phyloP scores from a whole-genome alignment of 2,797 vertebrate species.

The Myotis myotis region DNA sequence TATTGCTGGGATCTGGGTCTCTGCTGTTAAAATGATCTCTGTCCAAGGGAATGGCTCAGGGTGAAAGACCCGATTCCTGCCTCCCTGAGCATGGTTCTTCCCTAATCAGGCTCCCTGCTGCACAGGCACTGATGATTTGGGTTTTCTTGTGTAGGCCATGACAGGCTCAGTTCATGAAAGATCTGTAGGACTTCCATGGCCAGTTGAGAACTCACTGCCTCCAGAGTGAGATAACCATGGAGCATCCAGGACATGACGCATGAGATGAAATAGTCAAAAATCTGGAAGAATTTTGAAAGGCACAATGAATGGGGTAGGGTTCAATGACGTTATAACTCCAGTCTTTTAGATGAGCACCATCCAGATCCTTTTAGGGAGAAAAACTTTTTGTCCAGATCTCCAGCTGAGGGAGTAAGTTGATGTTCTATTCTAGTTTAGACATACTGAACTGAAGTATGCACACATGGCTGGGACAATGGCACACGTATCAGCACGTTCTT shows the following conservation, averaged over 20 bases:
- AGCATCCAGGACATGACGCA: background rate
- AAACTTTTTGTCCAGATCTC: background rate
- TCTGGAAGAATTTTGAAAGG: background rate
- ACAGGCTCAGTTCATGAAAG: background rate
- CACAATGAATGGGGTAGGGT: background rate
- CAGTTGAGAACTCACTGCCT: background rate
- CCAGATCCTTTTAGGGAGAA: background rate
- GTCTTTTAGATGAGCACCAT: background rate
- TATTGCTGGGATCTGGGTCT: background rate
- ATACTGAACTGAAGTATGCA: background rate
- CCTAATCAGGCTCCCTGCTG: background rate
- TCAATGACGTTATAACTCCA: background rate
- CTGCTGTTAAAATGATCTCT: background rate
- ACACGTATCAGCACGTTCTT: background rate
- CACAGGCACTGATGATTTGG: background rate
- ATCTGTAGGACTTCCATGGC: background rate
- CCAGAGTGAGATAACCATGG: background rate
- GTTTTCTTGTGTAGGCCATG: background rate
- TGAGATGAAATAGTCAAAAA: slow-evolving; percentile 11
- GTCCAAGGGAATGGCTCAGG: background rate
- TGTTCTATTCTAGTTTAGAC: background rate
- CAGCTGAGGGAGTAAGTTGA: background rate
- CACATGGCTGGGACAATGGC: background rate
- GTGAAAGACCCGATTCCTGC: background rate
- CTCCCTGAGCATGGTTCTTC: background rate